Evolutionary conservation across 1,140 invertebrate genomes (phyloP), one percentile per base, ranked within the genome.

Genomic region (Hylyphantes graminicola): DNA sequence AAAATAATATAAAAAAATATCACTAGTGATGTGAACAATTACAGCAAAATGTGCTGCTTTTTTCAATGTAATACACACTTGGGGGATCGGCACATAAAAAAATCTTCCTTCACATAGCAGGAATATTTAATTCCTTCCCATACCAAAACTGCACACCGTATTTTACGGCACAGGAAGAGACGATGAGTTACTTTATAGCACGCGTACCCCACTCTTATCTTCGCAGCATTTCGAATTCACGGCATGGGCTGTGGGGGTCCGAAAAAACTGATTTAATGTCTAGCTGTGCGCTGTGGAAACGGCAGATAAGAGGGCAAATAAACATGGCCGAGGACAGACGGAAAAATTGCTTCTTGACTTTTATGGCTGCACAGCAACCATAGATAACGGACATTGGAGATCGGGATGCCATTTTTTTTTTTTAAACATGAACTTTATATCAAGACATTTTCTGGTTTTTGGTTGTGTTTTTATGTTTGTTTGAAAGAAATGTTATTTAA

Each of bases 271-370:
- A 74, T 74, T 74, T 74, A 74, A 74, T 74, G 72, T 12, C 57
- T 7, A 21, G 53, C 55, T 21, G 8, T 57, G 51, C 72, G 54
- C 35, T 57, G n/a, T 19, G 72, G 54, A n/a, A 57, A 74, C 51
- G 57, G 19, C 21, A 55, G 72, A 74, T 74, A 74, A 74, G 72
- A 21, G 50, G 50, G 19, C 72, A 74, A 74, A 74, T 74, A 74
- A 74, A 74, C 72, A 74, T 74, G 48, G 72, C 12, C 57, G 72
- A 15, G 57, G 72, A 74, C 72, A 74, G 72, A 74, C 57, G 54
- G 72, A 74, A 57, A 74, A 74, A 74, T 74, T 74, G 54, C 72
- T 50, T 74, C 48, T 74, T 57, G 72, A 74, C 72, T 74, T 74
- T 74, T 74, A 74, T 74, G 35, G 72, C 72, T 74, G 6, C 35